phyloP scores from a whole-genome alignment of 2,888 invertebrate genomes.

The Chrysolina oricalcia region DNA sequence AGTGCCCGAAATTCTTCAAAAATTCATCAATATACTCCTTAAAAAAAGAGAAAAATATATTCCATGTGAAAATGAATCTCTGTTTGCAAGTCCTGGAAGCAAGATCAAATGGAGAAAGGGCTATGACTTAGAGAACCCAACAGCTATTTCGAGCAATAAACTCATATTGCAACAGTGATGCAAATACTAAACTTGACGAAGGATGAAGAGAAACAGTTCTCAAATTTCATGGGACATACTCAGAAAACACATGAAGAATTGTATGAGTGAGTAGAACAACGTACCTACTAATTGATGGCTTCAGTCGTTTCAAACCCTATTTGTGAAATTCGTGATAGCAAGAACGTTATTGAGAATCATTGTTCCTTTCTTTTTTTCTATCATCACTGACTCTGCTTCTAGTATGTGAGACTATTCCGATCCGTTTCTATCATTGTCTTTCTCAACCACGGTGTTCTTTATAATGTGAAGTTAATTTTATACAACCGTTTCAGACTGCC shows the following conservation, averaged over 20 bases:
- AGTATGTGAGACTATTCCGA: neutral
- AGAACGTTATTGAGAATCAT: neutral
- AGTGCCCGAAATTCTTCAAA: conserved; percentile 55
- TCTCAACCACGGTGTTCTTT: neutral
- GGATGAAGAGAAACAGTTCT: conserved; percentile 51
- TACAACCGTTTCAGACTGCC: conserved; percentile 46
- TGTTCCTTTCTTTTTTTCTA: neutral
- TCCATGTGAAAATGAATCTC: conserved; percentile 55
- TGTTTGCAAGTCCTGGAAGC: conserved; percentile 58
- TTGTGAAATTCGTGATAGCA: neutral
- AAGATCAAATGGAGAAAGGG: conserved; percentile 58
- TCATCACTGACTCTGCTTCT: neutral
- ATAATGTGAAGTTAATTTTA: neutral
- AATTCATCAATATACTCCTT: conserved; percentile 52
- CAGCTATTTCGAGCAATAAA: conserved; percentile 55
- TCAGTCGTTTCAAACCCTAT: neutral
- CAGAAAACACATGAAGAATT: conserved; percentile 52
- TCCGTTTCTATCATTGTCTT: neutral
- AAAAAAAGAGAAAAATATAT: conserved; percentile 56
- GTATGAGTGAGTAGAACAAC: conserved; percentile 48
- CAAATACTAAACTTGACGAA: conserved; percentile 56
- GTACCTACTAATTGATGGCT: neutral
- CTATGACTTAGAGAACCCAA: conserved; percentile 51
- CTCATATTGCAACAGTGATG: conserved; percentile 58
- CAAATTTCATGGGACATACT: conserved; percentile 54